A percentile compares a stretch with the other conserved stretches of the same genome.
Conservation (phyloP, 2,797 vertebrate species). For the Cephalopachus bancanus region DNA sequence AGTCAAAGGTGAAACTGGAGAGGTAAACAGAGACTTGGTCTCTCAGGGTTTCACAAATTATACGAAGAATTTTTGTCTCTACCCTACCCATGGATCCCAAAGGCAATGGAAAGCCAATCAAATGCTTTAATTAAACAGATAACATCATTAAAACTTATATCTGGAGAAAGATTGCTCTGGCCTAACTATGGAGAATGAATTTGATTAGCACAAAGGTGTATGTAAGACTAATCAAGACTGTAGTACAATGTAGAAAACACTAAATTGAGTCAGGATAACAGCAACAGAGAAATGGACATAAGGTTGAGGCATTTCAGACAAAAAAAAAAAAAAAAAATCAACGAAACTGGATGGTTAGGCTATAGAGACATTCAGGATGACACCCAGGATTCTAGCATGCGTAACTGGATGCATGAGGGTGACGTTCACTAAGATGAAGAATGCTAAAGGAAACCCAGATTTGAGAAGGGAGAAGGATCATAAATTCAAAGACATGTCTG, state of each 20-base stretch:
- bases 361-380: not conserved
- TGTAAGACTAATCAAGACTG: not conserved
- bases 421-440: not conserved
- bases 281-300: not conserved
- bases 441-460: not conserved
- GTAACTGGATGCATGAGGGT: not conserved
- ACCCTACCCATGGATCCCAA: not conserved
- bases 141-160: not conserved
- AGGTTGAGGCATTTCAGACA: not conserved
- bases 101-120: not conserved
- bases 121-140: not conserved
- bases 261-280: not conserved
- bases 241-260: not conserved
- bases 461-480: not conserved
- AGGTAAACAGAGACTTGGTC: not conserved
- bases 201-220: not conserved
- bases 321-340: not conserved
- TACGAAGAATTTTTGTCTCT: conserved; percentile 4
- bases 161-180: not conserved
- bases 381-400: not conserved
- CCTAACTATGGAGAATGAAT: not conserved
- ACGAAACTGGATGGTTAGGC: not conserved
- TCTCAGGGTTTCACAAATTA: not conserved
- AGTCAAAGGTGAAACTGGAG: not conserved
- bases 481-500: not conserved